Base-by-base conservation (phyloP, 2,888 invertebrate genomes). In the Dermolepida albohirtum region DNA sequence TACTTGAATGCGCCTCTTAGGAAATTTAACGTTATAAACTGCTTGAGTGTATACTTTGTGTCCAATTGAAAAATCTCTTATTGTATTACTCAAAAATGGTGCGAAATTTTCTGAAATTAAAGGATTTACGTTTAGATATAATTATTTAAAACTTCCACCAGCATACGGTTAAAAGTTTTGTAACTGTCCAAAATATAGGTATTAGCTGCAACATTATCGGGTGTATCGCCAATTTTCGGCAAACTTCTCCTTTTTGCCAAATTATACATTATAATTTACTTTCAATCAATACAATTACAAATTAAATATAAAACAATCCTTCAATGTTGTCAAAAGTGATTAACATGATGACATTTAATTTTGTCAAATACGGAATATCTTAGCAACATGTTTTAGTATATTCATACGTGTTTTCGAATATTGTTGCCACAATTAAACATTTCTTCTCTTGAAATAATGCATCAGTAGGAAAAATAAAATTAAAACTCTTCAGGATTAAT, bases 71-170 rank as follows among this genome's bases (percentile, higher is more conserved):
- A 52, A 64, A 47, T 68, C 68, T 29, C 73, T 66, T 63, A 41
- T 41, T 7, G 72, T 63, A n/a, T 66, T 66, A 27, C 72, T 71
- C 51, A 73, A 41, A 62, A 77, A 77, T 12, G 77, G 75, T 6
- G 68, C 74, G 22, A 40, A 17, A 57, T 75, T 75, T 68, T 72
- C 75, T 69, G 40, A 27, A 66, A 66, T 47, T 40, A 16, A 51
- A 41, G 11, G 10, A 39, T 51, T n/a, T n/a, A n/a, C n/a, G n/a
- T n/a, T n/a, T n/a, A n/a, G n/a, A n/a, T n/a, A 16, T 12, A 34
- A 50, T 12, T 4, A 55, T 39, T 39, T 11, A 55, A 12, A 17
- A 8, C 1, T 55, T 11, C 12, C 10, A 16, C n/a, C 10, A 40
- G 16, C 50, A 34, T 66, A 66, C 66, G 57, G 12, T 59, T 66